Percentiles rank a stretch among this genome's conserved stretches.
Conservation (phyloP, 2,113 vertebrate species). For the Cinclus cinclus region DNA sequence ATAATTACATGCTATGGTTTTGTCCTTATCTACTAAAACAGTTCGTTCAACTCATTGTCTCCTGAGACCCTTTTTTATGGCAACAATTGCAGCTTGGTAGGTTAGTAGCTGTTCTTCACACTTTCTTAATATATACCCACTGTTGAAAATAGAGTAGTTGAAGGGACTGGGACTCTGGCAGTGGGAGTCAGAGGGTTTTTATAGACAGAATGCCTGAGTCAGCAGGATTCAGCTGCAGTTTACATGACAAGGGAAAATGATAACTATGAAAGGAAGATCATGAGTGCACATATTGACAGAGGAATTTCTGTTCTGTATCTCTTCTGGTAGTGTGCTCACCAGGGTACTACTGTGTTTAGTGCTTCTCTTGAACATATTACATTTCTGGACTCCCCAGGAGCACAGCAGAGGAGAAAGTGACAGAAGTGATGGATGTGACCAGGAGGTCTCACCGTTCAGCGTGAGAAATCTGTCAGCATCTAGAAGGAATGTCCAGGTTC, state of each 20-base stretch:
- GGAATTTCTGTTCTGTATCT: not conserved
- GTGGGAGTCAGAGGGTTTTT: not conserved
- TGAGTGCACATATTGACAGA: not conserved
- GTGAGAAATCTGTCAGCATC: not conserved
- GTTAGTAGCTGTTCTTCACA: not conserved
- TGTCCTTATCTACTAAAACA: not conserved
- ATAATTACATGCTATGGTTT: not conserved
- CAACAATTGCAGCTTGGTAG: not conserved
- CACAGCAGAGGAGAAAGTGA: not conserved
- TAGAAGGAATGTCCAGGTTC: not conserved
- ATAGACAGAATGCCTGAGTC: not conserved
- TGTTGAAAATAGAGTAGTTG: not conserved
- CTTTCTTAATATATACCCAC: not conserved
- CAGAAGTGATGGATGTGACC: not conserved
- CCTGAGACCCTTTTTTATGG: not conserved
- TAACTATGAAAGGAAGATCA: not conserved
- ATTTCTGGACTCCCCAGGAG: not conserved
- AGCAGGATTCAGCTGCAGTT: slow-evolving; percentile 28
- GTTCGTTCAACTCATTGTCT: not conserved
- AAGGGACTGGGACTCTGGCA: not conserved
- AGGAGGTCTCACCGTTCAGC: not conserved
- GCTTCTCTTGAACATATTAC: not conserved
- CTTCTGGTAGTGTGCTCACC: not conserved
- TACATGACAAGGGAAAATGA: not conserved
- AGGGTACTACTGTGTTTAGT: not conserved